Evolutionary conservation across 2,113 vertebrate species (phyloP), one percentile per base, ranked within the genome.

Genomic region (Peucedramus taeniatus): DNA sequence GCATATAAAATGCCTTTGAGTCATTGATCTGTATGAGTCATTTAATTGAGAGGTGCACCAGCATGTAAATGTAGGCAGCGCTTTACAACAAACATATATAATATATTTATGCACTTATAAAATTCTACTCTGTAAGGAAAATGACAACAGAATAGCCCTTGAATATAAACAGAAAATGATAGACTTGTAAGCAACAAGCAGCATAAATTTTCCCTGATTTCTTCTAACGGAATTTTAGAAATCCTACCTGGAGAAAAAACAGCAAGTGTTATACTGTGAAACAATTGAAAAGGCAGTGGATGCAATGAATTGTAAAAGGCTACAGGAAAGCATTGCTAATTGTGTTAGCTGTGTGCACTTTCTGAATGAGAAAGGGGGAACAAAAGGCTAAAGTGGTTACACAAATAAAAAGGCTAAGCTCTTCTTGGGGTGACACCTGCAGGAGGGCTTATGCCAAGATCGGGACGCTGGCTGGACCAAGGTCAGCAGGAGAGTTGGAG

Each of bases 1-100:
- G 71, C 89, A 90, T 96, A 88, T 91, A 87, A 96, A 95, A 57
- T 92, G 50, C 23, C 60, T 90, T 59, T 83, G 87, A 94, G 56
- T 89, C 75, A 90, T 57, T 94, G 80, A 83, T 87, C 82, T 70
- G 27, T 47, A 39, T 89, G 81, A 94, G 57, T 96, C 87, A 95
- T 63, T 87, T 93, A 87, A 87, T 37, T 7, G 2, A 92, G 65
- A 89, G 19, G n/a, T 74, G 28, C 47, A 49, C 35, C 59, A 69
- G 61, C 16, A 27, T 69, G 65, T 56, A 94, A 93, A 91, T 44
- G 23, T 40, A 69, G 70, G 53, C 51, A 86, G 59, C 35, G 44
- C 51, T 92, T 96, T 59, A 84, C 51, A 60, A 76, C 12, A 83
- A 68, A 50, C 15, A 17, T 45, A 37, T 51, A 74, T 74, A 15